These are phyloP conservation scores for Macroglossus sobrinus DNA, from an alignment of 2,113 vertebrate species.

Conservation along the genomic window DNA sequence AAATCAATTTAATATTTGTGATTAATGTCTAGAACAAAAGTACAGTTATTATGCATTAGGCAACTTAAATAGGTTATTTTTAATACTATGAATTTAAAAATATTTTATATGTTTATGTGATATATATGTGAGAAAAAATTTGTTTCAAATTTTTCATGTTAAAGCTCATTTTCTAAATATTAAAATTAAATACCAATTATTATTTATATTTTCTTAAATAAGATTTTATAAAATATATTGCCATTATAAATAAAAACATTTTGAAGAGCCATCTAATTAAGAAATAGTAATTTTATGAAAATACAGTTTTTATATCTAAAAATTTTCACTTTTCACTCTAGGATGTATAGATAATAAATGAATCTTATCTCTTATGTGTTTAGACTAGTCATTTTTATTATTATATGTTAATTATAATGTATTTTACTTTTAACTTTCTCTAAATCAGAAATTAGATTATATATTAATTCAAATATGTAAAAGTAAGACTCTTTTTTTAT, in stretches of 20 bases:
- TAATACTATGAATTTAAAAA: background rate
- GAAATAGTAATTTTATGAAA: background rate
- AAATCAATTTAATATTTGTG: background rate
- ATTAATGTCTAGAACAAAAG: background rate
- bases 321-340: background rate
- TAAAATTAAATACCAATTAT: background rate
- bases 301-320: background rate
- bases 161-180: background rate
- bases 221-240: conserved; percentile 5
- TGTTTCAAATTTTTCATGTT: background rate
- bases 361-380: background rate
- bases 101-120: background rate
- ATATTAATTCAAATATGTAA: background rate
- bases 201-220: background rate
- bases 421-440: background rate
- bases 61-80: background rate
- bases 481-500: background rate
- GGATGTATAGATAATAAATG: background rate
- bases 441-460: background rate
- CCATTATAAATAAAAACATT: background rate
- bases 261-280: background rate
- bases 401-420: background rate
- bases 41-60: background rate
- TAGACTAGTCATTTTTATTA: background rate
- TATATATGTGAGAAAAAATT: background rate